Conservation (phyloP, 2,113 vertebrate genomes). For the Megaceryle torquata region DNA sequence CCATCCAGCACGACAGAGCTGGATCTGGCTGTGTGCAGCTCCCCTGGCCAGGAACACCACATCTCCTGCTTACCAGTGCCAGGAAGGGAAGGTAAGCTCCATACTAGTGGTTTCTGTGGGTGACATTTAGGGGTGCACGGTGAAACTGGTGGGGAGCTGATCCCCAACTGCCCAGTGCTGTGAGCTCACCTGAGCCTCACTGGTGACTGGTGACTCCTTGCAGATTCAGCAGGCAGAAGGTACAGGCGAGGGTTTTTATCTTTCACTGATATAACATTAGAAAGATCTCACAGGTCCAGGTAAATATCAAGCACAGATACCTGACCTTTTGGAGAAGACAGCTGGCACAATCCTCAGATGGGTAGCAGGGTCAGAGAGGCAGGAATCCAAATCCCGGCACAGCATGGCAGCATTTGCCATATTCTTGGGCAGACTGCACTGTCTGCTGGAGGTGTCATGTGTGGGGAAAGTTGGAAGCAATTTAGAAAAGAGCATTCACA, state of each 20-base stretch:
- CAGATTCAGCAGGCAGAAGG: background rate
- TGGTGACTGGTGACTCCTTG: background rate
- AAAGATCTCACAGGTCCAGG: background rate
- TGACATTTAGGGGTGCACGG: background rate
- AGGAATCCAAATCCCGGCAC: background rate
- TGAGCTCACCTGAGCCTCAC: background rate
- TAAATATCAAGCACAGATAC: conserved; percentile 7
- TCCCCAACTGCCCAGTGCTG: background rate
- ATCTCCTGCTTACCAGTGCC: background rate
- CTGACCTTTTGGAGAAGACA: background rate
- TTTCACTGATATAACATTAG: background rate
- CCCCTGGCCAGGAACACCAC: background rate
- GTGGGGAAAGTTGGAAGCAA: background rate
- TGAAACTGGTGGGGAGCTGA: rapidly evolving
- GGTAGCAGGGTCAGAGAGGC: background rate
- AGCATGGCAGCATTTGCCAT: rapidly evolving
- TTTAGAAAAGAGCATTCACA: background rate
- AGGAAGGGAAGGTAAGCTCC: background rate
- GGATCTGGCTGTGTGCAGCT: background rate
- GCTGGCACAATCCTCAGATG: rapidly evolving
- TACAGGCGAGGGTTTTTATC: rapidly evolving
- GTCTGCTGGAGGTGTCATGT: rapidly evolving
- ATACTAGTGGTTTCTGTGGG: background rate
- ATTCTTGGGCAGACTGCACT: background rate
- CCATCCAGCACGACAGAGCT: background rate